These are phyloP conservation scores for Berghia stephanieae DNA, from an alignment of 1,140 invertebrate genomes.

Conservation along the genomic window DNA sequence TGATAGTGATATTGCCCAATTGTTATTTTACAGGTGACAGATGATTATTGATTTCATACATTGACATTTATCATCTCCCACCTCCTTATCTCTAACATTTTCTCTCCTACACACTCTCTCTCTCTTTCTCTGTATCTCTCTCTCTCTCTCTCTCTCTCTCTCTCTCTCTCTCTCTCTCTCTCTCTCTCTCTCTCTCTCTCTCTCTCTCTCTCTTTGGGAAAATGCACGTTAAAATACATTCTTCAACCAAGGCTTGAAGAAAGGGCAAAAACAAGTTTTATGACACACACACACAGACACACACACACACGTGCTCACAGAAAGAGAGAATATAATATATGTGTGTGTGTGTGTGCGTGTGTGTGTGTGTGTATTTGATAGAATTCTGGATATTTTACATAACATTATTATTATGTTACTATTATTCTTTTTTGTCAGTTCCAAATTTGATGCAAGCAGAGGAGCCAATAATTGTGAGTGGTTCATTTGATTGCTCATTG, in stretches of 20 bases:
- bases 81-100: not conserved
- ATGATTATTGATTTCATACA: not conserved
- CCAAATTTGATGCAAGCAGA: not conserved
- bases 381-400: too few species aligned
- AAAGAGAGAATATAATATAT: not conserved
- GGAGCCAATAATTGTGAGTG: conserved; percentile 5
- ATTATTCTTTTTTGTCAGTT: not conserved
- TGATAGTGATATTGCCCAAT: not conserved
- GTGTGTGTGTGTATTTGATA: not conserved
- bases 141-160: not conserved
- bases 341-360: not conserved
- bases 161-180: not conserved
- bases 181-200: not conserved
- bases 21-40: not conserved
- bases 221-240: not conserved
- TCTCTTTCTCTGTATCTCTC: too few species aligned
- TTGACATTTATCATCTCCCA: not conserved
- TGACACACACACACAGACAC: conserved; percentile 10
- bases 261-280: not conserved
- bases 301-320: conserved; percentile 17
- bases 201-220: not conserved
- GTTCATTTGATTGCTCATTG: conserved; percentile 7
- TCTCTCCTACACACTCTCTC: too few species aligned
- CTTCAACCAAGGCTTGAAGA: not conserved
- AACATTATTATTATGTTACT: not conserved